Base-by-base conservation (phyloP, 2,888 invertebrate species). In the Panorpa germanica region DNA sequence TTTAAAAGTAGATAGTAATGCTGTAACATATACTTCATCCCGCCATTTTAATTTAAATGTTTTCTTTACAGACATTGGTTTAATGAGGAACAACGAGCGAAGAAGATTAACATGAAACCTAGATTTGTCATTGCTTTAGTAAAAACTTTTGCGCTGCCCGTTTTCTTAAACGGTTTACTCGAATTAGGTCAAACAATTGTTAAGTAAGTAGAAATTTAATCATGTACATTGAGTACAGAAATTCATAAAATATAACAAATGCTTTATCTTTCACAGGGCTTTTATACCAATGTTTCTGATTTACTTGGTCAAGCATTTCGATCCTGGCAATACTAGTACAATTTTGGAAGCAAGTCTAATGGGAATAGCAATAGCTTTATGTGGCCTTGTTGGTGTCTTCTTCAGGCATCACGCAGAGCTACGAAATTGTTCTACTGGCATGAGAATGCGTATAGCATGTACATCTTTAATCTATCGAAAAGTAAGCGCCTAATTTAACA, bases 401-500 rank as follows among this genome's bases (percentile, higher is more conserved):
- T 53, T 67, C 10, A 63, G 68, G 41, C 73, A 74, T 48, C 74
- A 75, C 45, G 63, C 67, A 29, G 58, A 70, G 18, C 69, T 69
- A 46, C 63, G 63, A 32, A 70, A 71, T 5, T 72, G 70, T 42
- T 73, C 78, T 44, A 65, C 77, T 40, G 76, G 76, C 22, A 70
- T 75, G 59, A 64, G 70, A 46, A 55, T 76, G 39, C 59, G 78
- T 2, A 57, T 81, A 1, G 74, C 74, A 0, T 63, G 71, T 28
- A 73, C 75, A 28, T 68, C 75, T 0, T 52, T 81, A n/a, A 63
- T 83, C 31, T 81, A 76, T 44, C 61, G 72, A 38, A 81, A 81
- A 55, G 56, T 67, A 2, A 45, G 45, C 43, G n/a, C n/a, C n/a
- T n/a, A n/a, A n/a, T n/a, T n/a, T n/a, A n/a, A n/a, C n/a, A n/a